Evolutionary conservation across 2,888 invertebrate species (phyloP), one percentile per base, ranked within the genome.

Genomic region (Macaria notata): DNA sequence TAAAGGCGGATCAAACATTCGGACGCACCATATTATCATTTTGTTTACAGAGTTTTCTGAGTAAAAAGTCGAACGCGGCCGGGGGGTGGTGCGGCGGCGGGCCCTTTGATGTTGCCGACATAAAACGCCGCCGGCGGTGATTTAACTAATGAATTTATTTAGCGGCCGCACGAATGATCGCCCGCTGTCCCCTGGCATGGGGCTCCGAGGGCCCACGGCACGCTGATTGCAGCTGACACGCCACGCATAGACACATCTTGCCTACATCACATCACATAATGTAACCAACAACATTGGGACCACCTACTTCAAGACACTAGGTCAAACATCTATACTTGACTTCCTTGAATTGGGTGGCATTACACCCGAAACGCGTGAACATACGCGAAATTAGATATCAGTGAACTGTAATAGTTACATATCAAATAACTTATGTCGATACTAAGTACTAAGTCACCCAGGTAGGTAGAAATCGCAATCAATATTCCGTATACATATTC

Each of bases 101-200:
- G 73, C 75, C 83, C 88, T 92, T 92, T 92, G 91, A 92, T 82
- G 88, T 87, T 79, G 80, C 92, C 92, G 92, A 90, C 91, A 90
- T 85, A 86, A 90, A 90, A 86, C 83, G 89, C 88, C 87, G 91
- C 92, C 90, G 86, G 84, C 88, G 86, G 88, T 88, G 89, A 91
- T 92, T 92, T 92, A 87, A 92, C 92, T 92, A 92, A 92, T 92
- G 92, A 92, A 92, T 92, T 92, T 92, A 92, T 92, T 92, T 92
- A 92, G 89, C 88, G 85, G 88, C 83, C 81, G 77, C 79, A 79
- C 81, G 82, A 81, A 81, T 75, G 78, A 79, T 76, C 76, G 77
- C 79, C 50, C 29, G 42, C 48, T 43, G 70, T 70, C 73, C 72
- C 73, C 78, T 9, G 51, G 36, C 53, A 9, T 4, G 56, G 57